Percentiles rank a stretch among this genome's conserved stretches.
These are phyloP conservation scores for Atethmia centrago DNA, from an alignment of 2,888 invertebrate species.

Conservation along the genomic window DNA sequence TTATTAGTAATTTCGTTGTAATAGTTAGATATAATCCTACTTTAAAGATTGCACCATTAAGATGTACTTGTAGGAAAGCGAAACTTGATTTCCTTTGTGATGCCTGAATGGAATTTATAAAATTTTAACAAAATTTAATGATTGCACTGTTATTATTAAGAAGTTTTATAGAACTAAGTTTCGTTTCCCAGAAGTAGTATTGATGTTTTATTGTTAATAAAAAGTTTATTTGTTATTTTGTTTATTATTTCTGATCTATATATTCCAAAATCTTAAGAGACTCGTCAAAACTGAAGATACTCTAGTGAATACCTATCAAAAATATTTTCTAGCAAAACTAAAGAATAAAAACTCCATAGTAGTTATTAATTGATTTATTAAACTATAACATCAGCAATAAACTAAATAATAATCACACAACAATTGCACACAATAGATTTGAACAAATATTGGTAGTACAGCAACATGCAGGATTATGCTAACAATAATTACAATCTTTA, in stretches of 20 bases:
- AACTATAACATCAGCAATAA: conserved; percentile 79
- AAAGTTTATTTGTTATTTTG: conserved; percentile 74
- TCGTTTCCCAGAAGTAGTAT: conserved; percentile 72
- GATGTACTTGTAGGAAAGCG: conserved; percentile 42
- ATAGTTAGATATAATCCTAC: conserved; percentile 49
- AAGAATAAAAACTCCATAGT: conserved; percentile 37
- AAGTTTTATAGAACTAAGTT: conserved; percentile 66
- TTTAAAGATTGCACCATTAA: conserved; percentile 45
- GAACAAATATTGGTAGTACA: conserved; percentile 49
- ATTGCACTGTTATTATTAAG: conserved; percentile 55
- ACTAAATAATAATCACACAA: conserved; percentile 75
- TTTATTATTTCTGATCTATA: conserved; percentile 48
- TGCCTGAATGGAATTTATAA: conserved; percentile 43
- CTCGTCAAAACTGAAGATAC: not conserved
- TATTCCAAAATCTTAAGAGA: not conserved
- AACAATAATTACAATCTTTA: conserved; percentile 32
- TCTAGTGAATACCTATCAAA: not conserved
- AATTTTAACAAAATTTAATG: conserved; percentile 30
- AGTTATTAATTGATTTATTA: conserved; percentile 81
- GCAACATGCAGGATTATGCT: conserved; percentile 30
- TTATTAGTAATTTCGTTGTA: conserved; percentile 48
- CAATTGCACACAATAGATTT: conserved; percentile 75
- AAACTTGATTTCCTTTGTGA: conserved; percentile 53
- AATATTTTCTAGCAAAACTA: not conserved
- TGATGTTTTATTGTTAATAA: conserved; percentile 80